Conservation (phyloP, 1,140 invertebrate genomes). For the Vanessa atalanta region DNA sequence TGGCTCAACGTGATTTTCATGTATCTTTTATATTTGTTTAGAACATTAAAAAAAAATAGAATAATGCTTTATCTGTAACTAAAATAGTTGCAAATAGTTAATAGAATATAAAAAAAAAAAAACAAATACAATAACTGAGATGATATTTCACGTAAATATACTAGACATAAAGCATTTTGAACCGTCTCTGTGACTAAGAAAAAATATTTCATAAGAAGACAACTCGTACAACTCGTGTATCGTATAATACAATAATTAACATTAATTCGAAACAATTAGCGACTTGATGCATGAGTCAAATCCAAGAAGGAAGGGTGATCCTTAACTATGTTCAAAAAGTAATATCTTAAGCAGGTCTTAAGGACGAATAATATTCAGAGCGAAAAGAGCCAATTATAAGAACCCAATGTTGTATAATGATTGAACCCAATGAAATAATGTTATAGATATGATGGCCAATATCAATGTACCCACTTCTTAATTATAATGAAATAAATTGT, state of each 20-base stretch:
- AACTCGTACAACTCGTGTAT: conserved; percentile 41
- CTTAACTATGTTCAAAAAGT: not conserved
- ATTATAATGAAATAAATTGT: too few species aligned
- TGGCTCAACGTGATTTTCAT: too few species aligned
- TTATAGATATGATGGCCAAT: too few species aligned
- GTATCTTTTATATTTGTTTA: too few species aligned
- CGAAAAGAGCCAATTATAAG: too few species aligned
- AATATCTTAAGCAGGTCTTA: not conserved
- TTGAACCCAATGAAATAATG: too few species aligned
- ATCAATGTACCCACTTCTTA: too few species aligned
- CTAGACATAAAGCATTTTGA: not conserved
- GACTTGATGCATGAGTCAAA: conserved; percentile 23
- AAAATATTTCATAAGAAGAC: conserved; percentile 44
- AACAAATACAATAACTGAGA: not conserved
- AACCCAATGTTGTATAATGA: too few species aligned
- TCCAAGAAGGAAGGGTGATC: not conserved
- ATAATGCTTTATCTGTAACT: too few species aligned
- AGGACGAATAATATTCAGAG: not conserved
- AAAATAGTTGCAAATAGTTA: too few species aligned
- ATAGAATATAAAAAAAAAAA: too few species aligned
- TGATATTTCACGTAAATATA: not conserved
- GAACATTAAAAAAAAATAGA: too few species aligned
- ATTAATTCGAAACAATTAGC: conserved; percentile 50
- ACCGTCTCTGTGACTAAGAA: conserved; percentile 6
- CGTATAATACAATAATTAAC: conserved; percentile 38